These are phyloP conservation scores for Cataglyphis livida DNA, from an alignment of 2,888 invertebrate species.

Conservation along the genomic window DNA sequence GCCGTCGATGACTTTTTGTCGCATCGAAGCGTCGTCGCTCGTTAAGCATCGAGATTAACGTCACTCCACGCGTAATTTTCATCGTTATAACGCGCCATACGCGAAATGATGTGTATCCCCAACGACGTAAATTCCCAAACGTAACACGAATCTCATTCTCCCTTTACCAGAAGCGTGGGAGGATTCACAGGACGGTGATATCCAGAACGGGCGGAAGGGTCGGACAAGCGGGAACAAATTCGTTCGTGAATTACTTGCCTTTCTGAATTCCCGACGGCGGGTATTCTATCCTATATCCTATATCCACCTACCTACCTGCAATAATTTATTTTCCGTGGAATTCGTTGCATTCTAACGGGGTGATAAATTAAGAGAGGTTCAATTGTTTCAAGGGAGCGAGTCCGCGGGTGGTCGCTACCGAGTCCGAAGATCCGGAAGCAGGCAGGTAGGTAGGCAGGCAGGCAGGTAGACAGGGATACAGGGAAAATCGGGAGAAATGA, in stretches of 20 bases:
- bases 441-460: not conserved
- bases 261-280: constrained; percentile 66
- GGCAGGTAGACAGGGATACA: not conserved
- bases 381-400: constrained; percentile 78
- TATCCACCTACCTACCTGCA: constrained; percentile 52
- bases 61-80: constrained; percentile 9
- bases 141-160: not conserved
- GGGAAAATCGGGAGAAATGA: constrained; percentile 44
- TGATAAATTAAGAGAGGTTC: constrained; percentile 80
- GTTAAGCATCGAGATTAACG: not conserved
- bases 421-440: constrained; percentile 49
- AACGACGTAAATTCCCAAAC: not conserved
- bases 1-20: not conserved
- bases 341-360: constrained; percentile 78
- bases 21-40: not conserved
- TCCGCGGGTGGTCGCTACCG: constrained; percentile 63
- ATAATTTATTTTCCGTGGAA: constrained; percentile 79
- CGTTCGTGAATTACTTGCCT: constrained; percentile 71
- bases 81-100: not conserved
- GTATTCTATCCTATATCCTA: constrained; percentile 12
- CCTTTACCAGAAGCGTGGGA: not conserved
- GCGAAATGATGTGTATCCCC: not conserved
- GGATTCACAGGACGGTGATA: not conserved
- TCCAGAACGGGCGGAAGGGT: not conserved
- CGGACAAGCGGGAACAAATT: constrained; percentile 65